A percentile compares a stretch with the other conserved stretches of the same genome.
These are phyloP conservation scores for Antedon mediterranea DNA, from an alignment of 53 echinoderm and acorn worm species.

Conservation along the genomic window DNA sequence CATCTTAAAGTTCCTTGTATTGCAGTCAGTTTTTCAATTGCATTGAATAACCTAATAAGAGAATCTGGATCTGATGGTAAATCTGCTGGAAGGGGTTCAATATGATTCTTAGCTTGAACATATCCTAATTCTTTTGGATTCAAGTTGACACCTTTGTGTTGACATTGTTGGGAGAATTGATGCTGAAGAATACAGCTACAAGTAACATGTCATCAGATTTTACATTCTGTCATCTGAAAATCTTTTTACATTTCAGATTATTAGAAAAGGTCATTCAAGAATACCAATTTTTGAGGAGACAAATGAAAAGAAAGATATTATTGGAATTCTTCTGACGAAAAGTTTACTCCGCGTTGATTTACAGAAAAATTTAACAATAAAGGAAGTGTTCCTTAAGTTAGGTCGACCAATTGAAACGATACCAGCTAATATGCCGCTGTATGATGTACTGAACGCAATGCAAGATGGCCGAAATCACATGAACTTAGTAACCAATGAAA, in stretches of 20 bases:
- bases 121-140: no score
- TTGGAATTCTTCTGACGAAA: constrained; percentile 55
- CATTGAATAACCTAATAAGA: no score
- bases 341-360: constrained; percentile 62
- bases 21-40: no score
- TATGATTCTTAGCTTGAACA: no score
- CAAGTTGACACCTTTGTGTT: no score
- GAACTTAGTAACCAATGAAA: constrained; percentile 13
- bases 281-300: constrained; percentile 50
- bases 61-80: no score
- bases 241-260: constrained; percentile 14
- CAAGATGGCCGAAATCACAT: constrained; percentile 59
- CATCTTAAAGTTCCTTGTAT: no score
- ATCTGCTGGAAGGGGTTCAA: no score
- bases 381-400: constrained; percentile 35
- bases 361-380: constrained; percentile 23
- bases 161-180: no score
- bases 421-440: constrained; percentile 36
- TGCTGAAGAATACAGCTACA: no score
- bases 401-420: constrained; percentile 50
- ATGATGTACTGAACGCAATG: constrained; percentile 66
- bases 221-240: no score
- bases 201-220: no score
- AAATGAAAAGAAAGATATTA: constrained; percentile 25
- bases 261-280: constrained; percentile 46